Base-by-base conservation (phyloP, 2,113 vertebrate genomes). In the Mastomys coucha region DNA sequence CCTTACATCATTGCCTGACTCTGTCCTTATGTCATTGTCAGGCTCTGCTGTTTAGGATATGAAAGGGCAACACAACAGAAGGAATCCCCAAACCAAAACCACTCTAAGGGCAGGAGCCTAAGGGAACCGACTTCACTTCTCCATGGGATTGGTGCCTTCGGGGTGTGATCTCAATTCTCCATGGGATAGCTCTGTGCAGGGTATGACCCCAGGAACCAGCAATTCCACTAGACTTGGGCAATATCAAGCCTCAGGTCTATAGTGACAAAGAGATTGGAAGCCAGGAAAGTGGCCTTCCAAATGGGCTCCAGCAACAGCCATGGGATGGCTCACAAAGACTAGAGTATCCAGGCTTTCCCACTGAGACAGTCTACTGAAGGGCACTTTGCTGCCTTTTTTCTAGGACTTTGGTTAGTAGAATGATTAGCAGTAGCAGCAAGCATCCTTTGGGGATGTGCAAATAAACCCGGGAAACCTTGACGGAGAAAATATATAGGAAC, bases 51-150 rank as follows among this genome's bases (percentile, higher is more conserved):
- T 33, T 89, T 39, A 5, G 51, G 76, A 36, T 8, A 14, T 0
- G 6, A 4, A 58, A 63, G 12, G 16, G 12, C 10, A 26, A 67
- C 11, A 14, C 5, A 20, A 51, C 10, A 31, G 11, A 12, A 72
- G 17, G 63, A 63, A 36, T 22, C 13, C 12, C 26, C 49, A 53
- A 16, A 33, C 7, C 11, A 39, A 9, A 24, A 22, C 14, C 14
- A 0, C 7, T 14, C 33, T 39, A 28, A 0, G 88, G 11, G 0
- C 0, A 0, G 22, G 36, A 5, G 63, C 42, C 22, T 26, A 2
- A 1, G 3, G 49, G 36, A 13, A 39, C 33, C n/a, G 7, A n/a
- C 22, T n/a, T 84, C 1, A 28, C 31, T 31, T 2, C 22, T 11
- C 42, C 0, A 26, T 10, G 60, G 1, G 73, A 49, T 13, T n/a